phyloP scores from a whole-genome alignment of 23 tunicate genomes.

The Aplidium turbinatum region DNA sequence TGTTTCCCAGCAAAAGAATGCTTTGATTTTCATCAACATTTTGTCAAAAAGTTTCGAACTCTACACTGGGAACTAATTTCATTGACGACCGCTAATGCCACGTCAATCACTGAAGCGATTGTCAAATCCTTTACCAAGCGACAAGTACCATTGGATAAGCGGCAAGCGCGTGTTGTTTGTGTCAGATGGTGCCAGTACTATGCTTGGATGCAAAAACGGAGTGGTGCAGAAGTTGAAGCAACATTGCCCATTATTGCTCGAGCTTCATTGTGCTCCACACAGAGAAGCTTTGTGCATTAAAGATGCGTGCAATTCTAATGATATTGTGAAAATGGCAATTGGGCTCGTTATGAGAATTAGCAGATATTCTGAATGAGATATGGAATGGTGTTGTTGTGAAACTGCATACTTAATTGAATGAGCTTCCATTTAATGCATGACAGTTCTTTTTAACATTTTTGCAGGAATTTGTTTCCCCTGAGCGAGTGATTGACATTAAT shows the following conservation, averaged over 20 bases:
- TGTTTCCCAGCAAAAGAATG: conserved; percentile 2
- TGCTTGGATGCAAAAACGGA: conserved; percentile 13
- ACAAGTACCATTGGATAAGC: conserved; percentile 4
- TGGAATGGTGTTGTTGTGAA: no score
- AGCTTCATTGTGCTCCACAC: conserved; percentile 18
- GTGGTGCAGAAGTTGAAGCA: neutral
- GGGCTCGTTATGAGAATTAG: no score
- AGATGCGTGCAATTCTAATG: conserved; percentile 2
- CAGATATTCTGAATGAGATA: no score
- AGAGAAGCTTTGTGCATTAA: conserved; percentile 9
- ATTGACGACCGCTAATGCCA: neutral
- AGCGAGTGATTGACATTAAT: no score
- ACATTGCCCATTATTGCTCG: conserved; percentile 15
- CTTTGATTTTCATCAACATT: conserved; percentile 10
- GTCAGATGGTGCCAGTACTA: conserved; percentile 19
- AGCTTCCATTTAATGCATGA: no score
- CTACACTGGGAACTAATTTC: conserved; percentile 10
- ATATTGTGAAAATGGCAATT: neutral
- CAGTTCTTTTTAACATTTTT: no score
- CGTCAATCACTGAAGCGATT: conserved; percentile 1
- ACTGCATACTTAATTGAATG: no score
- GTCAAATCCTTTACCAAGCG: conserved; percentile 3
- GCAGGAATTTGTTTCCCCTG: no score
- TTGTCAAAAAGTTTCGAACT: neutral
- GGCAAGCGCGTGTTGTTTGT: conserved; percentile 2